Percentiles rank a stretch among this genome's conserved stretches.
phyloP scores from a whole-genome alignment of 2,888 invertebrate species.

The Boloria selene region DNA sequence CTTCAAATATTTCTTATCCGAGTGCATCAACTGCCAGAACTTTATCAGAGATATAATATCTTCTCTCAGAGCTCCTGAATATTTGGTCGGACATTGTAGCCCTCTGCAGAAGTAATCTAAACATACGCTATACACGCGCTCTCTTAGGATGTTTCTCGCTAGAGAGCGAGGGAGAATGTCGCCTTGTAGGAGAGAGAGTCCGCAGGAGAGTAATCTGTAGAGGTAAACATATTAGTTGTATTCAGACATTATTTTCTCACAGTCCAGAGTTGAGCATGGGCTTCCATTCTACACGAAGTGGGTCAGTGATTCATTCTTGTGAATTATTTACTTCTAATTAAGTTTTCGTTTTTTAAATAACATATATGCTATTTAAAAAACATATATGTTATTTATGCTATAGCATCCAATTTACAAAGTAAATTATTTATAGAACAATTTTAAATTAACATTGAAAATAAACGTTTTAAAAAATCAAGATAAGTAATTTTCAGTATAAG shows the following conservation, averaged over 20 bases:
- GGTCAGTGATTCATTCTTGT: too few relatives aligned
- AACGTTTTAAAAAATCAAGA: too few relatives aligned
- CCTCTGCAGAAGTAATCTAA: constrained; percentile 97
- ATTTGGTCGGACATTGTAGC: constrained; percentile 93
- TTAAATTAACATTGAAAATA: too few relatives aligned
- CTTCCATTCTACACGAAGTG: too few relatives aligned
- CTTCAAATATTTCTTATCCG: constrained; percentile 95
- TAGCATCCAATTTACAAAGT: too few relatives aligned
- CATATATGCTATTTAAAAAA: too few relatives aligned
- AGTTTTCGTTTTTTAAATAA: too few relatives aligned
- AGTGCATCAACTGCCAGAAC: constrained; percentile 98
- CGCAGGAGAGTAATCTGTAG: constrained; percentile 92
- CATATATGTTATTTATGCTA: too few relatives aligned
- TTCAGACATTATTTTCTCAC: not conserved
- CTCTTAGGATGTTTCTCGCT: constrained; percentile 95
- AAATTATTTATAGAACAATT: too few relatives aligned
- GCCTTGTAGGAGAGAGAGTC: constrained; percentile 95
- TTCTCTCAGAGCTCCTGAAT: constrained; percentile 89
- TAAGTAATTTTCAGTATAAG: too few relatives aligned
- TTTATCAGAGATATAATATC: constrained; percentile 94
- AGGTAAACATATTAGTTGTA: not conserved
- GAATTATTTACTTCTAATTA: too few relatives aligned
- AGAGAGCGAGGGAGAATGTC: constrained; percentile 93
- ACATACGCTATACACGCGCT: constrained; percentile 96
- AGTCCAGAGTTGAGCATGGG: too few relatives aligned